Percentiles rank a stretch among this genome's conserved stretches.
Evolutionary conservation across 2,888 invertebrate species (phyloP).

Genomic region (Trissoscelio sp.): DNA sequence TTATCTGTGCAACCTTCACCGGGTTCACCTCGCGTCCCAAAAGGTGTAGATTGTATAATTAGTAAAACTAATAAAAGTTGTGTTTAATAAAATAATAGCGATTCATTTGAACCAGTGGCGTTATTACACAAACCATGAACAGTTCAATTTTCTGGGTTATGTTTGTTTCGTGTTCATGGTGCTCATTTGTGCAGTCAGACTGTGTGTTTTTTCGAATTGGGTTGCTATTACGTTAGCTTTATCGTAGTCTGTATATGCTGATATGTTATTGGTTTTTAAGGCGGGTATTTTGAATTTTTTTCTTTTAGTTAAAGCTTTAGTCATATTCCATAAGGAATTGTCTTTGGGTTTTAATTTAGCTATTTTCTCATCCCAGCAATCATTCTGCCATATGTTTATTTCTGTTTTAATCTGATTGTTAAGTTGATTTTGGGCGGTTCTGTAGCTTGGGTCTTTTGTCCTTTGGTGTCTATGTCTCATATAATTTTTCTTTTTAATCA

Average conservation of each 20-base stretch:
- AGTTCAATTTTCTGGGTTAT: no score
- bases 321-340: background rate
- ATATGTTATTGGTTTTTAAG: background rate
- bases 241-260: no score
- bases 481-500: background rate
- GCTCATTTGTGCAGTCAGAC: no score
- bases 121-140: no score
- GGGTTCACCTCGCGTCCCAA: no score
- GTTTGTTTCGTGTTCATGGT: no score
- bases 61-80: no score
- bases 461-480: background rate
- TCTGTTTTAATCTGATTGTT: background rate
- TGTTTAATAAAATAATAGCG: no score
- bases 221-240: background rate
- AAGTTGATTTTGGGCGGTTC: background rate
- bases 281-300: background rate
- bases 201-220: background rate
- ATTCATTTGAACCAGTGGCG: no score
- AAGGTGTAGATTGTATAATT: no score
- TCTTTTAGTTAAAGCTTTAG: background rate
- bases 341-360: background rate
- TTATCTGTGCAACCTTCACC: no score
- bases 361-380: background rate
- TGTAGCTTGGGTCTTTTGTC: background rate
- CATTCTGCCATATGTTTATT: background rate